These are phyloP conservation scores for Pseudomyrmex concolor DNA, from an alignment of 1,140 invertebrate genomes.

Conservation along the genomic window DNA sequence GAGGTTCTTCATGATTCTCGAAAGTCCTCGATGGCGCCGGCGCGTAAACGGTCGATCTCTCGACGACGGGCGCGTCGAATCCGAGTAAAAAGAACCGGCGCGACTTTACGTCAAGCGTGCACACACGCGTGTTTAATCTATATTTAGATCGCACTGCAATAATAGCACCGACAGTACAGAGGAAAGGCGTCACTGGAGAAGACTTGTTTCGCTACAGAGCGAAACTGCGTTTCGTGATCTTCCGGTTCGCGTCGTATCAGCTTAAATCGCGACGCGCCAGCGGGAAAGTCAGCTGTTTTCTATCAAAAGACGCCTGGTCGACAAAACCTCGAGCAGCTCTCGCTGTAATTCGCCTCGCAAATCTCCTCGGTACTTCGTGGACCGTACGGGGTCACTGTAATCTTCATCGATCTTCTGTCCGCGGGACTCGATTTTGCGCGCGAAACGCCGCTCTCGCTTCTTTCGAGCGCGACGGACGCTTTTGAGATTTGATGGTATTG, in stretches of 20 bases:
- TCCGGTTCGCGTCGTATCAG: constrained; percentile 11
- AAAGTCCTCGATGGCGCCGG: neutral
- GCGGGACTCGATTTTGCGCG: neutral
- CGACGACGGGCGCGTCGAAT: constrained; percentile 16
- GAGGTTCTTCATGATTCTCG: constrained; percentile 27
- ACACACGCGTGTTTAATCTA: constrained; percentile 62
- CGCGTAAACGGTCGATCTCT: neutral
- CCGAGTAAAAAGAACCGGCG: constrained; percentile 19
- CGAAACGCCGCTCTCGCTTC: neutral
- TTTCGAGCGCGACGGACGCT: neutral
- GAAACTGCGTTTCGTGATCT: neutral
- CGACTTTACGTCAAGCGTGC: constrained; percentile 59
- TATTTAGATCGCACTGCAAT: constrained; percentile 68
- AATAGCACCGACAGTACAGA: constrained; percentile 59
- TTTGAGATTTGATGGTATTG: too few relatives aligned
- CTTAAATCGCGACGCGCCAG: neutral
- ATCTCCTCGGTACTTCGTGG: constrained; percentile 2
- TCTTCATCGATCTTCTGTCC: neutral
- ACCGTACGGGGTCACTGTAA: neutral
- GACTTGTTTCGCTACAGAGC: neutral
- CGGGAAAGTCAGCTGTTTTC: neutral
- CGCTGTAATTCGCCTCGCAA: neutral
- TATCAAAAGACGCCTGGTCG: neutral
- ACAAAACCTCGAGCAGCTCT: neutral
- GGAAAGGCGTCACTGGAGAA: constrained; percentile 43